Evolutionary conservation across 1,140 invertebrate genomes (phyloP), one percentile per base, ranked within the genome.

Genomic region (Dendroctonus ponderosae): DNA sequence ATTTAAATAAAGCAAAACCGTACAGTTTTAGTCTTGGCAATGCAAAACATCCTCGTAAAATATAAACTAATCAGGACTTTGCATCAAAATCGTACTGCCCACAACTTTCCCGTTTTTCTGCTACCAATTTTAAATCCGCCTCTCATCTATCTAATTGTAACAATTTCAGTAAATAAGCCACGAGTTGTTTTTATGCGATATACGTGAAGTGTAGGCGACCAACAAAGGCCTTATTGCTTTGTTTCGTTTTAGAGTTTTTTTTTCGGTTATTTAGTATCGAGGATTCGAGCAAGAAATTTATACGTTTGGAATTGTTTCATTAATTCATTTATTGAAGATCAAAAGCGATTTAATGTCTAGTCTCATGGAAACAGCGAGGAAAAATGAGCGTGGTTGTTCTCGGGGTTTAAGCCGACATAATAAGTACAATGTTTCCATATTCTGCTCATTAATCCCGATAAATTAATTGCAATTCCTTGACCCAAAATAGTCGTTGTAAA

Each of bases 91-190:
- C 12, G n/a, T 41, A 48, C 57, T 46, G 57, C 43, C 15, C 7
- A 44, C 57, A 44, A 51, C 40, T n/a, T 53, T 63, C 14, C 48
- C 12, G 39, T 53, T 54, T 43, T 44, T 46, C 37, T 52, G 37
- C 26, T 42, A 26, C 40, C 26, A 54, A 63, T 53, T 14, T 37
- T 6, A 11, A 43, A 5, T 11, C 51, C 51, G 40, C 50, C 39
- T 54, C 54, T 63, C 40, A 54, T 53, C 40, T 63, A 46, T 53
- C 15, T 63, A 54, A 63, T 54, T 54, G 62, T 63, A 63, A 54
- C 43, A 63, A 54, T 63, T 63, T 63, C 62, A 43, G 50, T 54
- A 63, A 54, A 50, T 63, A 63, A 63, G 46, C 58, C 58, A 60
- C 58, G n/a, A 48, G 50, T 12, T 11, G 8, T n/a, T 49, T 63